phyloP scores from a whole-genome alignment of 2,113 vertebrate genomes.

The Salvator merianae region DNA sequence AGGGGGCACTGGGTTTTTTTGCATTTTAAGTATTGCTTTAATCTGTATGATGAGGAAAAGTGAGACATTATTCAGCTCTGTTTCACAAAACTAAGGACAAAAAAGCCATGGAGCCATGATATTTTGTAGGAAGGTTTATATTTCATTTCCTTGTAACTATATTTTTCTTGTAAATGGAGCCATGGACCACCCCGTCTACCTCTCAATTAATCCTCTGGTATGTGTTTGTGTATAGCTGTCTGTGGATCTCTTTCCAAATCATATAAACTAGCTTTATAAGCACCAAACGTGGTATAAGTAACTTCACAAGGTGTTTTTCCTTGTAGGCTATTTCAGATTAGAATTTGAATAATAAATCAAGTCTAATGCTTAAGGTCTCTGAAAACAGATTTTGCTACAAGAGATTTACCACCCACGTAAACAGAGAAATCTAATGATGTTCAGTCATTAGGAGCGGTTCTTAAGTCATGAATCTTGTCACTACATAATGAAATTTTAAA shows the following conservation, averaged over 20 bases:
- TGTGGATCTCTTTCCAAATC: constrained; percentile 35
- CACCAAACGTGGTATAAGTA: constrained; percentile 33
- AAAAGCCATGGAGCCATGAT: neutral
- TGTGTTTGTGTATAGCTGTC: constrained; percentile 35
- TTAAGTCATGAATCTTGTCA: neutral
- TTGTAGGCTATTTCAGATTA: constrained; percentile 11
- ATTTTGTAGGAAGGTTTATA: constrained; percentile 11
- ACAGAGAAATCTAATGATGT: neutral
- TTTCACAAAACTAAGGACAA: neutral
- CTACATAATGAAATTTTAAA: neutral
- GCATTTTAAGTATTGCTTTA: neutral
- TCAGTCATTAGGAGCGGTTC: neutral
- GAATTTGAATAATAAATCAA: constrained; percentile 29
- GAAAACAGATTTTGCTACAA: constrained; percentile 5
- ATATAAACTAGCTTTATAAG: constrained; percentile 23
- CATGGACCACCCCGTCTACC: constrained; percentile 19
- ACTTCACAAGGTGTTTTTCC: constrained; percentile 27
- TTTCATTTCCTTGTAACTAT: constrained; percentile 17
- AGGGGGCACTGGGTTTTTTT: neutral
- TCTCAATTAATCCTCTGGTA: constrained; percentile 11
- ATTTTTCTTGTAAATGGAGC: constrained; percentile 21
- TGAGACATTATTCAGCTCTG: neutral
- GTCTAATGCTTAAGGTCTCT: constrained; percentile 26
- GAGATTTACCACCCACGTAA: neutral
- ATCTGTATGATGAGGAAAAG: neutral